Evolutionary conservation across 2,797 vertebrate species (phyloP).

Genomic region (Gorsachius magnificus): DNA sequence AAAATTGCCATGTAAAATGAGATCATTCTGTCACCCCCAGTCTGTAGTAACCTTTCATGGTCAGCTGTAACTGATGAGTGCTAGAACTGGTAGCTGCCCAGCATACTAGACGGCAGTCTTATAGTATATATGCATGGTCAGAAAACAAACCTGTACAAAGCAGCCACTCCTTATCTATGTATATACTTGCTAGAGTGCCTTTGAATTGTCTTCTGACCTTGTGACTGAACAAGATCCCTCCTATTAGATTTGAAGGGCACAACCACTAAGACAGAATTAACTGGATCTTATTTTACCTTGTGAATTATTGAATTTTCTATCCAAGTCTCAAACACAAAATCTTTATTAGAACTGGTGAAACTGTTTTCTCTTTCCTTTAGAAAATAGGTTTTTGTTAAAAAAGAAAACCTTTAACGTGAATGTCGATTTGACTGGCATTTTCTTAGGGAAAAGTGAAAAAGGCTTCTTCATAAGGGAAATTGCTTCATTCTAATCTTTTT

Average conservation of each 20-base stretch:
- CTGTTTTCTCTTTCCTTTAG: background rate
- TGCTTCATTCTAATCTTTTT: background rate
- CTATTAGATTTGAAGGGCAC: background rate
- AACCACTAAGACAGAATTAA: background rate
- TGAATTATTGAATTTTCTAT: slow-evolving; percentile 37
- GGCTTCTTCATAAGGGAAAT: background rate
- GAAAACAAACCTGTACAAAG: background rate
- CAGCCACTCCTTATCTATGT: background rate
- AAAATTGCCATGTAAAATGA: background rate
- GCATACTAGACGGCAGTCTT: background rate
- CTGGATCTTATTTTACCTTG: background rate
- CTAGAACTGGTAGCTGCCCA: background rate
- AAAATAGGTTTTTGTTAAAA: background rate
- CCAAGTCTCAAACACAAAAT: background rate
- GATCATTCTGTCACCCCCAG: background rate
- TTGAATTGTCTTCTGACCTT: background rate
- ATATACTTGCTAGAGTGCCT: background rate
- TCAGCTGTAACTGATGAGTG: background rate
- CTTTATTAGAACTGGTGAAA: background rate
- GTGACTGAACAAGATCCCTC: background rate
- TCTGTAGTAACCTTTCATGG: background rate
- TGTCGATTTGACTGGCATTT: background rate
- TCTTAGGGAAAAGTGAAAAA: background rate
- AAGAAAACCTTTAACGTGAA: background rate
- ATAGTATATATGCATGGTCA: background rate